These are phyloP conservation scores for Megalops cyprinoides DNA, from an alignment of 2,797 vertebrate species.

Conservation along the genomic window DNA sequence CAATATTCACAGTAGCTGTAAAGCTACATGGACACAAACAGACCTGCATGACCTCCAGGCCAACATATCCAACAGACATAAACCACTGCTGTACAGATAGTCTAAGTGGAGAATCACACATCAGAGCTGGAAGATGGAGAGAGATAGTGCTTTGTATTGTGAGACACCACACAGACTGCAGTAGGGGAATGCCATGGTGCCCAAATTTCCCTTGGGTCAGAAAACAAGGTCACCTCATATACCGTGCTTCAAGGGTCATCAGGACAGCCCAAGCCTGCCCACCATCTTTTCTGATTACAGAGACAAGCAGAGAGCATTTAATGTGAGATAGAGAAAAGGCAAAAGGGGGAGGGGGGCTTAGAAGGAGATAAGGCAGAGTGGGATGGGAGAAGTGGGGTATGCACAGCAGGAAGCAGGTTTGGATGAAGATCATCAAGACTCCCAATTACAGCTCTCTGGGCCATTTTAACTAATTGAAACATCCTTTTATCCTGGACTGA, in stretches of 20 bases:
- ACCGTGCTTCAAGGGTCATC: constrained; percentile 33
- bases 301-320: constrained; percentile 18
- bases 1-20: no score
- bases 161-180: neutral
- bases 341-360: constrained; percentile 29
- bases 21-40: no score
- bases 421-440: constrained; percentile 52
- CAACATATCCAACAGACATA: no score
- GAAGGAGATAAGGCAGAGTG: neutral
- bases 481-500: constrained; percentile 52
- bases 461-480: constrained; percentile 61
- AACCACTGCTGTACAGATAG: no score
- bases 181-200: neutral
- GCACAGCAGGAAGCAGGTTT: constrained; percentile 45
- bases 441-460: constrained; percentile 57
- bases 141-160: constrained; percentile 7
- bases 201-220: constrained; percentile 23
- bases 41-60: neutral
- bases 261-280: constrained; percentile 37
- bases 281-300: constrained; percentile 42
- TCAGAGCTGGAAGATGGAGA: constrained; percentile 12
- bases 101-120: no score
- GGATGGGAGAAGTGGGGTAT: neutral
- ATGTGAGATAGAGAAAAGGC: constrained; percentile 31
- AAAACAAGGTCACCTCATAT: neutral